These are phyloP conservation scores for Pomatorhinus ruficollis DNA, from an alignment of 2,113 vertebrate genomes.

Conservation along the genomic window DNA sequence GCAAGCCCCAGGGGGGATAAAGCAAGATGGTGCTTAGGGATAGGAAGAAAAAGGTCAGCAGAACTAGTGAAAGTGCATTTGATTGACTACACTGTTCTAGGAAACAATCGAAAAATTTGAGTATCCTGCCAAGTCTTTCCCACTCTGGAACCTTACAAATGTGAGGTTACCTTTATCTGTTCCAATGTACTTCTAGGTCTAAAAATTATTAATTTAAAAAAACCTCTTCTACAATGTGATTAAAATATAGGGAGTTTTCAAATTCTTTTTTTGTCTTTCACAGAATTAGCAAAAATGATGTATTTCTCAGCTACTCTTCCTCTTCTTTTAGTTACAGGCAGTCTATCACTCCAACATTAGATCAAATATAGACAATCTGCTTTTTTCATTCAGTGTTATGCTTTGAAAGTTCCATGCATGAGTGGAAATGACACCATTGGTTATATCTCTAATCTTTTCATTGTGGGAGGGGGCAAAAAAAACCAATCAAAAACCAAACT, in stretches of 20 bases:
- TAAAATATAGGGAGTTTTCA: not conserved
- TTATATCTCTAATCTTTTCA: not conserved
- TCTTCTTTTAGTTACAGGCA: not conserved
- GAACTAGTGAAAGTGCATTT: not conserved
- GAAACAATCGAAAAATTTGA: not conserved
- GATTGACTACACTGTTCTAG: not conserved
- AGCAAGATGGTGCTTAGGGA: not conserved
- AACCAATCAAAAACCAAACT: fast-evolving
- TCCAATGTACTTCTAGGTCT: not conserved
- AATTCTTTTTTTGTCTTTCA: not conserved
- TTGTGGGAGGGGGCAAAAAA: not conserved
- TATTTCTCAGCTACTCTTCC: not conserved
- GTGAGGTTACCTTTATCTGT: not conserved
- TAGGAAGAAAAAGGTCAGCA: not conserved
- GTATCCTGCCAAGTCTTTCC: not conserved
- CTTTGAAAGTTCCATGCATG: not conserved
- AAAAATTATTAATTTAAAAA: not conserved
- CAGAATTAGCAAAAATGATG: not conserved
- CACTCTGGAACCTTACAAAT: not conserved
- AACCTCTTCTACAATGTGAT: not conserved
- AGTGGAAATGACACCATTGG: not conserved
- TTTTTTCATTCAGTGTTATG: slow-evolving; percentile 8
- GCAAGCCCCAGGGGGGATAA: not conserved
- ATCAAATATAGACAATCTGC: not conserved
- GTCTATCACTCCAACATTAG: not conserved